These are phyloP conservation scores for Xanthostigma xanthostigma DNA, from an alignment of 2,888 invertebrate genomes.

Conservation along the genomic window DNA sequence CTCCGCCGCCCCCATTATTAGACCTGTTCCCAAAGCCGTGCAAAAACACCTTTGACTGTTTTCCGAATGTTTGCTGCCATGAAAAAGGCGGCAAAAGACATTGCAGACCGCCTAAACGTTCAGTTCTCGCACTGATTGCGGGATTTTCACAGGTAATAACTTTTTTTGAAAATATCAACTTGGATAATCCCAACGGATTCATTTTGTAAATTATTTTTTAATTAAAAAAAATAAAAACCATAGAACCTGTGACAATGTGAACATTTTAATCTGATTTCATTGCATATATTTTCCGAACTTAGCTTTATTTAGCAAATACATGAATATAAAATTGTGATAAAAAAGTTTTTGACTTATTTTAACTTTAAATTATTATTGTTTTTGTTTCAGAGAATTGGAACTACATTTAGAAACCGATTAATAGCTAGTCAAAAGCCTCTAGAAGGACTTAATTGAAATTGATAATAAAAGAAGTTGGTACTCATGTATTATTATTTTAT, in stretches of 20 bases:
- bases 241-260: too few relatives aligned
- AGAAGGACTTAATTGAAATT: not conserved
- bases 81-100: slow-evolving; percentile 55
- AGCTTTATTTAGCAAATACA: too few relatives aligned
- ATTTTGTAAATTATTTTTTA: too few relatives aligned
- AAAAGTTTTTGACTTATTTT: too few relatives aligned
- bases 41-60: slow-evolving; percentile 55
- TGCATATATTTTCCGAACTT: too few relatives aligned
- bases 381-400: slow-evolving; percentile 16
- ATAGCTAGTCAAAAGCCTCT: not conserved
- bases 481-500: too few relatives aligned
- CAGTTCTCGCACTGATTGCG: slow-evolving; percentile 48
- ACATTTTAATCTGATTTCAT: too few relatives aligned
- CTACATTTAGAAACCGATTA: slow-evolving; percentile 6
- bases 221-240: too few relatives aligned
- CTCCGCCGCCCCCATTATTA: slow-evolving; percentile 47
- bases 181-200: not conserved
- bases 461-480: too few relatives aligned
- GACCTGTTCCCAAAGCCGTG: slow-evolving; percentile 58
- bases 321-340: too few relatives aligned
- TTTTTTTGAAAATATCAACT: not conserved
- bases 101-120: slow-evolving; percentile 59
- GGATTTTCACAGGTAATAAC: slow-evolving; percentile 39
- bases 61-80: slow-evolving; percentile 67
- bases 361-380: not conserved